Evolutionary conservation across 2,797 vertebrate species (phyloP), one percentile per base, ranked within the genome.

Genomic region (Crocodylus rhombifer): DNA sequence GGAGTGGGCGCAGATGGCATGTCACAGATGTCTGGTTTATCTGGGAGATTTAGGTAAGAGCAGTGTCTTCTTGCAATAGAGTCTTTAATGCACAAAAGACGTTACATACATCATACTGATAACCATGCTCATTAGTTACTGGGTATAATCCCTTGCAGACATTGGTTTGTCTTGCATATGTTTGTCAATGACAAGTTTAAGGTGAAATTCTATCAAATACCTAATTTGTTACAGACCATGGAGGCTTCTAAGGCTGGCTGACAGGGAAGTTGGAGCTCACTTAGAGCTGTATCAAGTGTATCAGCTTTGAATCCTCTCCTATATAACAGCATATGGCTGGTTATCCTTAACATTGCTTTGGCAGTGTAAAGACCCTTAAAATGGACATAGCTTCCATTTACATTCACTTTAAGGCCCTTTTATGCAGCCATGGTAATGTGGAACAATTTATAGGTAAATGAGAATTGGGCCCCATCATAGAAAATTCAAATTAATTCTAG

Each of bases 1-100:
- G 99, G 99, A 99, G 63, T 99, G 99, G 99, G 99, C 99, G 2
- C 99, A 99, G 98, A 98, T 99, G 98, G 99, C 99, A 0, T 99
- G 99, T 94, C 99, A 99, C 97, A 98, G 99, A 61, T 99, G 99
- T 92, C 98, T 99, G 88, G 99, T 99, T 80, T 99, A 99, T 96
- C 98, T 99, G 86, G 99, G 99, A 91, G 99, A 99, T 97, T 98
- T 99, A 7, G 99, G 99, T 99, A 98, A 99, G 97, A 90, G 57
- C 62, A 85, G 56, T 91, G 57, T 55, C 3, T 1, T 3, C 55
- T 51, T 69, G 26, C 30, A 33, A 57, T 75, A 14, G 30, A 36
- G 8, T 33, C 62, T 25, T 63, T 33, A 14, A 5, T 14, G 1
- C 7, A 1, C 11, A 15, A 5, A 33, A 55, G 21, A 0, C 16